These are phyloP conservation scores for Maconellicoccus hirsutus DNA, from an alignment of 1,140 invertebrate genomes.

Conservation along the genomic window DNA sequence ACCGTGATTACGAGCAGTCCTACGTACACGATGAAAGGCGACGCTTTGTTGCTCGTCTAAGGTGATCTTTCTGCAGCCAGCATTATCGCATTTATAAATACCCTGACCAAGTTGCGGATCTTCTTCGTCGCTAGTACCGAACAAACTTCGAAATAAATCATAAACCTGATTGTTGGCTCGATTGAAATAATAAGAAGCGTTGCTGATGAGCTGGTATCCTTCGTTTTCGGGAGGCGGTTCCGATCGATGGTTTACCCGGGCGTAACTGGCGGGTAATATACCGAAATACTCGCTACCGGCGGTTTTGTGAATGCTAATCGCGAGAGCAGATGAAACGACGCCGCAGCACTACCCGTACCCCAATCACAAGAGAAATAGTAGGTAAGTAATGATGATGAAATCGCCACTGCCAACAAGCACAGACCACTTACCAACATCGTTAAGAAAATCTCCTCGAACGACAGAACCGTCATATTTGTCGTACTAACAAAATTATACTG, in stretches of 20 bases:
- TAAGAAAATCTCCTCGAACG: no score
- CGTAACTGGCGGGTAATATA: neutral
- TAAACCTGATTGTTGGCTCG: neutral
- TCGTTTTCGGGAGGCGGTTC: neutral
- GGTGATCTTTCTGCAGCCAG: neutral
- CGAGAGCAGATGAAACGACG: no score
- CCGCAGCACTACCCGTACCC: no score
- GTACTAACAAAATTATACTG: no score
- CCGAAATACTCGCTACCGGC: neutral
- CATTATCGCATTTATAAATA: neutral
- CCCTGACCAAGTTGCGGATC: neutral
- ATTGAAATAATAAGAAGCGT: neutral
- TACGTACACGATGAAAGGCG: no score
- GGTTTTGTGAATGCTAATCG: neutral
- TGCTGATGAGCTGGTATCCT: neutral
- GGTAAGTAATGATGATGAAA: no score
- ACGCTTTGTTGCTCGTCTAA: neutral
- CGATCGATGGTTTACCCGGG: neutral
- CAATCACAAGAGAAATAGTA: no score
- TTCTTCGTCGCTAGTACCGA: neutral
- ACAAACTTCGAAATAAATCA: neutral
- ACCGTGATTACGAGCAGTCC: no score
- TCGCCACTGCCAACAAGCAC: no score
- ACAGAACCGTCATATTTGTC: no score
- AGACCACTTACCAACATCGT: no score